Evolutionary conservation across 1,140 invertebrate genomes (phyloP).

Genomic region (Achroia grisella): DNA sequence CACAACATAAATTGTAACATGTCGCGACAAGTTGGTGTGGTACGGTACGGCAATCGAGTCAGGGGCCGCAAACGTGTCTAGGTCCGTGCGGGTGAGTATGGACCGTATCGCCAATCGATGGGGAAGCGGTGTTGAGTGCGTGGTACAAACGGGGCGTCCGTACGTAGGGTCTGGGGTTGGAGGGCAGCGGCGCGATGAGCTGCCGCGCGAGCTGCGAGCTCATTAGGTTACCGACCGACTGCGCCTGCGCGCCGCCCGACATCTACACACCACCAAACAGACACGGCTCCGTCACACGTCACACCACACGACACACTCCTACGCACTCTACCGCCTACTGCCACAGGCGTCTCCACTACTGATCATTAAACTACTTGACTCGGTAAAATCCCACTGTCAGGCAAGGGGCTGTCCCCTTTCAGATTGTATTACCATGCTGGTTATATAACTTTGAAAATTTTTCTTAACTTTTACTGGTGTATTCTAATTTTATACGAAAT

Average conservation of each 20-base stretch:
- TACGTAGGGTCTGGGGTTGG: conserved; percentile 59
- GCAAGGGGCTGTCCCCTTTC: no score
- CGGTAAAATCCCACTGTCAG: neutral
- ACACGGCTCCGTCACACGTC: neutral
- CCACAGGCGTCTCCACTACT: neutral
- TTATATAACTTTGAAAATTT: no score
- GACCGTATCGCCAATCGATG: conserved; percentile 55
- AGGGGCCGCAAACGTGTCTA: conserved; percentile 2
- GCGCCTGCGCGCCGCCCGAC: conserved; percentile 25
- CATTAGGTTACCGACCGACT: conserved; percentile 56
- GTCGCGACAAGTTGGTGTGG: no score
- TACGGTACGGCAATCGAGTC: conserved; percentile 7
- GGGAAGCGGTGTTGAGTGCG: conserved; percentile 70
- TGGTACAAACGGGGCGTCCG: conserved; percentile 71
- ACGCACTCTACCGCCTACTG: neutral
- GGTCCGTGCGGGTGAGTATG: conserved; percentile 29
- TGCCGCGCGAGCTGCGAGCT: conserved; percentile 76
- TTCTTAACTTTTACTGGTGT: no score
- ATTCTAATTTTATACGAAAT: no score
- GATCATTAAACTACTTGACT: neutral
- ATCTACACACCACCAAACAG: conserved; percentile 40
- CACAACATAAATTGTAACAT: no score
- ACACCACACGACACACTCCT: neutral
- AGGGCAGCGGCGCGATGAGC: conserved; percentile 74
- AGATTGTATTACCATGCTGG: no score